A percentile compares a stretch with the other conserved stretches of the same genome.
These are phyloP conservation scores for Chondrosia reniformis DNA, from an alignment of 37 sponge, comb jelly and placozoan species.

Conservation along the genomic window DNA sequence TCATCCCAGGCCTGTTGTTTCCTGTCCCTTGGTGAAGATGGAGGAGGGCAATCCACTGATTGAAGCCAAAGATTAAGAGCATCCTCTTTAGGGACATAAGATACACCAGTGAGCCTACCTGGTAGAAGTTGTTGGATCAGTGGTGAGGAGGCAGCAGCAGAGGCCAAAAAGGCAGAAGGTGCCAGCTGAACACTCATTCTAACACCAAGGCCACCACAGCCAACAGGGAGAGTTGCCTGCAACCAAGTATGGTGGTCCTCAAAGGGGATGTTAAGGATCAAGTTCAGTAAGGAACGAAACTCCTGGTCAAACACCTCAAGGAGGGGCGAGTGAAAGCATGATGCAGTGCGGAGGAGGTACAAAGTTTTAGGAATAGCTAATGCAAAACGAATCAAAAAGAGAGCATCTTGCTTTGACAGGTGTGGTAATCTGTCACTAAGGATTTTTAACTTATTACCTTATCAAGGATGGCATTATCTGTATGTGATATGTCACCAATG, in stretches of 20 bases:
- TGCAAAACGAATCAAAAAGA: neutral
- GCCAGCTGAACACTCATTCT: neutral
- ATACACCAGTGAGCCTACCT: neutral
- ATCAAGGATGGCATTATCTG: neutral
- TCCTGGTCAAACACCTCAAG: neutral
- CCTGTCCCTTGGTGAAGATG: neutral
- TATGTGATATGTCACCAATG: neutral
- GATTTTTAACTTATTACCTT: neutral
- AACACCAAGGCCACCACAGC: constrained; percentile 10
- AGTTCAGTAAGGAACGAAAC: constrained; percentile 2
- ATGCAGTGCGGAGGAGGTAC: neutral
- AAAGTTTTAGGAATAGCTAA: neutral
- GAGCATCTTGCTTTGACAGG: neutral
- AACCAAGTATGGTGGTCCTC: neutral
- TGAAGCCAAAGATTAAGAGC: neutral
- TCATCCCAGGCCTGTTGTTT: constrained; percentile 10
- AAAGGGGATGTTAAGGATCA: neutral
- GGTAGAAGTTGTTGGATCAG: neutral
- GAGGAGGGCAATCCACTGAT: neutral
- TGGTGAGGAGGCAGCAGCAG: neutral
- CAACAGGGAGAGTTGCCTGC: neutral
- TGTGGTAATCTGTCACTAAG: neutral
- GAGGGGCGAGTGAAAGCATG: neutral
- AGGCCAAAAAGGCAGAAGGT: constrained; percentile 21
- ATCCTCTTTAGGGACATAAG: neutral